phyloP scores from a whole-genome alignment of 2,888 invertebrate species.

The Agapetus fuscipes region DNA sequence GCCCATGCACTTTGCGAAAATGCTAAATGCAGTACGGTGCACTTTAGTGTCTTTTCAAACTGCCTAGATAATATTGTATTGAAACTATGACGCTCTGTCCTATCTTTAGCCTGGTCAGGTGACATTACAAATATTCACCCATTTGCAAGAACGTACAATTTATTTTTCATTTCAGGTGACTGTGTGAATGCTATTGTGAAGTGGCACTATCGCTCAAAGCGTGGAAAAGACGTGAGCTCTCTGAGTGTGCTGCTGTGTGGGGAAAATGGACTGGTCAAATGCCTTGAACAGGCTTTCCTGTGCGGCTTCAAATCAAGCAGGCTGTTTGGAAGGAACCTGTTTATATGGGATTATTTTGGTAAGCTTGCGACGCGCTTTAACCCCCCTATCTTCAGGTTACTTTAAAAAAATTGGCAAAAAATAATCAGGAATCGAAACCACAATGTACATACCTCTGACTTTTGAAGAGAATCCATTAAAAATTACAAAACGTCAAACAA shows the following conservation, averaged over 20 bases:
- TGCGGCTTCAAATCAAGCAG: constrained; percentile 90
- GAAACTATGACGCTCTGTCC: no score
- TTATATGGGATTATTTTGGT: constrained; percentile 98
- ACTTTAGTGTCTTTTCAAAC: no score
- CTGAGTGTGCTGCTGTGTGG: constrained; percentile 91
- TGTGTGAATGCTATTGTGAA: constrained; percentile 96
- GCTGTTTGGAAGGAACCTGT: constrained; percentile 87
- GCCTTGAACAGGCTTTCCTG: constrained; percentile 91
- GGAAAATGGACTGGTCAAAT: constrained; percentile 87
- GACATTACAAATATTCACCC: no score
- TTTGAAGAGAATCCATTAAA: background rate
- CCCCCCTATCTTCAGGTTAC: no score
- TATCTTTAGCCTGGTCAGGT: no score
- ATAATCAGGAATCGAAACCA: no score
- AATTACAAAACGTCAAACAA: background rate
- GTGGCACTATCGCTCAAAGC: constrained; percentile 85
- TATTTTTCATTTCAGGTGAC: constrained; percentile 57
- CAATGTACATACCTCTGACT: no score
- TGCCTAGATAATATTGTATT: no score
- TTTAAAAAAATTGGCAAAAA: no score
- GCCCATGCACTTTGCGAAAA: no score
- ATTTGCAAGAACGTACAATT: no score
- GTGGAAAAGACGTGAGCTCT: constrained; percentile 70
- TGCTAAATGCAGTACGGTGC: no score
- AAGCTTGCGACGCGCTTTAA: constrained; percentile 27